Percentiles rank a stretch among this genome's conserved stretches.
Evolutionary conservation across 2,797 vertebrate species (phyloP).

Genomic region (Pristis pectinata): DNA sequence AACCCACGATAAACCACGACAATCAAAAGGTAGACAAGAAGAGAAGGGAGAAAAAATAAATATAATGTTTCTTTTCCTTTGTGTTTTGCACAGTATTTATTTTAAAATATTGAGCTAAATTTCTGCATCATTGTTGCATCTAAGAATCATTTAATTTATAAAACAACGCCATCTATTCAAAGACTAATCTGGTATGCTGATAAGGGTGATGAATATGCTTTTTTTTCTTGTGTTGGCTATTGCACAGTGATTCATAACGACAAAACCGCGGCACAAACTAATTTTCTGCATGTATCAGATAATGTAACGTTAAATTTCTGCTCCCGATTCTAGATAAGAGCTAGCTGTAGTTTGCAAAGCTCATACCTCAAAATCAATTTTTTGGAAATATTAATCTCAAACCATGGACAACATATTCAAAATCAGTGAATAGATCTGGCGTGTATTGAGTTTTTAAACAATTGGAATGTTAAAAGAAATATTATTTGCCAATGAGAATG

Average conservation of each 20-base stretch:
- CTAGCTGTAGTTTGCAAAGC: not conserved
- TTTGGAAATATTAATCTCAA: too few species aligned
- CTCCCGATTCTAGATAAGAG: too few species aligned
- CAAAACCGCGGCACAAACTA: not conserved
- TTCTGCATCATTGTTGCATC: not conserved
- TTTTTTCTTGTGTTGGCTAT: not conserved
- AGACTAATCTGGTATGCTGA: not conserved
- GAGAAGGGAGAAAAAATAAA: not conserved
- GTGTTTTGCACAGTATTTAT: not conserved
- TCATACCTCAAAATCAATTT: not conserved
- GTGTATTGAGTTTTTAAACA: too few species aligned
- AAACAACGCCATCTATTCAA: not conserved
- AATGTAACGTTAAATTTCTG: too few species aligned
- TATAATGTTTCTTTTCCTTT: not conserved
- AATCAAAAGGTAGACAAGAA: not conserved
- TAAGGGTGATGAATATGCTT: not conserved
- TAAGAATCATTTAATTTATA: not conserved
- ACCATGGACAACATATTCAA: too few species aligned
- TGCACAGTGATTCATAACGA: not conserved
- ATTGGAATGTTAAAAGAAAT: not conserved
- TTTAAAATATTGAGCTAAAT: too few species aligned
- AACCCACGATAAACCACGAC: not conserved
- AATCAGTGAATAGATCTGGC: too few species aligned
- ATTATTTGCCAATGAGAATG: not conserved
- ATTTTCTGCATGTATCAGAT: not conserved